Evolutionary conservation across 2,888 invertebrate species (phyloP).

Genomic region (Strigamia maritima): DNA sequence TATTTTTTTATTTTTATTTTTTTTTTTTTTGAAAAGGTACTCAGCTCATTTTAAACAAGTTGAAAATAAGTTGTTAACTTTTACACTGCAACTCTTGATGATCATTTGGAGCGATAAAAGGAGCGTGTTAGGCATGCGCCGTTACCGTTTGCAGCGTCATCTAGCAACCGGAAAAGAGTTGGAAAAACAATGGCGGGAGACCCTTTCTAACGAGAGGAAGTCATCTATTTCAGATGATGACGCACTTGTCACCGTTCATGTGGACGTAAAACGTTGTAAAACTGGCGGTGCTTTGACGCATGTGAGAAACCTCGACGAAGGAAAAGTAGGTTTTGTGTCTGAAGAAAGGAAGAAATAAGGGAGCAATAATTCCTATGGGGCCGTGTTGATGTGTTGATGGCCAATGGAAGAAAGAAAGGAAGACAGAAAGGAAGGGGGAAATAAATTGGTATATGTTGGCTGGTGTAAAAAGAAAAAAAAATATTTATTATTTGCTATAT

Average conservation of each 20-base stretch:
- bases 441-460: background rate
- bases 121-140: conserved; percentile 31
- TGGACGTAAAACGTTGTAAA: conserved; percentile 25
- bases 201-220: conserved; percentile 3
- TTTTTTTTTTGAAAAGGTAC: conserved; percentile 15
- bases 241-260: conserved; percentile 29
- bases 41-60: conserved; percentile 14
- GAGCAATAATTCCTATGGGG: background rate
- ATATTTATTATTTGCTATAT: background rate
- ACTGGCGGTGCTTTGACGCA: conserved; percentile 14
- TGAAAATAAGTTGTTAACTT: conserved; percentile 22
- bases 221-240: conserved; percentile 29
- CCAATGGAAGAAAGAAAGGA: conserved; percentile 5
- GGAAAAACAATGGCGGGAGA: conserved; percentile 28
- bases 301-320: conserved; percentile 1
- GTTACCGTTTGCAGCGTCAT: conserved; percentile 32
- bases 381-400: conserved; percentile 18
- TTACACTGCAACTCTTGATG: conserved; percentile 25
- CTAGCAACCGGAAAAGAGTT: conserved; percentile 30
- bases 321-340: conserved; percentile 16
- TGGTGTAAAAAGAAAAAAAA: background rate
- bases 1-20: background rate
- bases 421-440: background rate
- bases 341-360: background rate
- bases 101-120: conserved; percentile 24